phyloP scores from a whole-genome alignment of 2,888 invertebrate species.

The Lysandra coridon region DNA sequence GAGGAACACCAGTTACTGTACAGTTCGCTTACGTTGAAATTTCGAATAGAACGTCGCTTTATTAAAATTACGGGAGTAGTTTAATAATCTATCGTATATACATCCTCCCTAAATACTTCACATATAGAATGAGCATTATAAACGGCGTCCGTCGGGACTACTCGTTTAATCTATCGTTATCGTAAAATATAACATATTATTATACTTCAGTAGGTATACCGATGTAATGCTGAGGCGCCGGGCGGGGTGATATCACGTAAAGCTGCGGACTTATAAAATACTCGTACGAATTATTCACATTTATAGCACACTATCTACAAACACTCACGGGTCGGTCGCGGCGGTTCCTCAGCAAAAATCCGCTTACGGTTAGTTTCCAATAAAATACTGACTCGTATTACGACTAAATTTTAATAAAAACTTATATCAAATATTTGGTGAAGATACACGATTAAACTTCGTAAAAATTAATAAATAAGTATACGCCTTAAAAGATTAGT shows the following conservation, averaged over 20 bases:
- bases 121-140: conserved; percentile 71
- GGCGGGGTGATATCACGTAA: conserved; percentile 74
- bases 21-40: conserved; percentile 60
- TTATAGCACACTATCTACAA: conserved; percentile 80
- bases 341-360: conserved; percentile 71
- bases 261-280: conserved; percentile 80
- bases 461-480: conserved; percentile 67
- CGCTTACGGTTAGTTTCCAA: conserved; percentile 67
- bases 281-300: conserved; percentile 81
- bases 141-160: conserved; percentile 68
- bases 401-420: conserved; percentile 76
- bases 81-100: conserved; percentile 64
- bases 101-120: conserved; percentile 63
- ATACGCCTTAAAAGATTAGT: conserved; percentile 56
- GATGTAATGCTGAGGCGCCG: conserved; percentile 72
- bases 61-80: conserved; percentile 60
- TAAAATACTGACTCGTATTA: conserved; percentile 80
- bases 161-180: conserved; percentile 58
- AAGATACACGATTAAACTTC: conserved; percentile 68
- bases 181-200: conserved; percentile 66
- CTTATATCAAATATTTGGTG: conserved; percentile 80
- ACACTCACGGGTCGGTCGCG: conserved; percentile 69
- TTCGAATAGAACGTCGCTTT: conserved; percentile 60
- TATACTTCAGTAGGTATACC: conserved; percentile 44
- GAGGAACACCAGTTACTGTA: conserved; percentile 79